phyloP scores from a whole-genome alignment of 2,113 vertebrate genomes.

The Connochaetes taurinus region DNA sequence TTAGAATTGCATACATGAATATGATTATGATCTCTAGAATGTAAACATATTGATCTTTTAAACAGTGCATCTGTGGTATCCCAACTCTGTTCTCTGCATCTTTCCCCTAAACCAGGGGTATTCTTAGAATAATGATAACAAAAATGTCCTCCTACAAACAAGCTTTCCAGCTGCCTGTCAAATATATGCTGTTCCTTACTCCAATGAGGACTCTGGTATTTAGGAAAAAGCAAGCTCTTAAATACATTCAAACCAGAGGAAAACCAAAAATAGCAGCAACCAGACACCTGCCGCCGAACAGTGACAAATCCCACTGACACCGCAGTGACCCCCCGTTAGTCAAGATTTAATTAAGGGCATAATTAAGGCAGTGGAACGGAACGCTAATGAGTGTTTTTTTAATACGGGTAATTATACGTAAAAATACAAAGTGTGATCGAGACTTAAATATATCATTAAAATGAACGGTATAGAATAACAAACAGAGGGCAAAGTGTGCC shows the following conservation, averaged over 20 bases:
- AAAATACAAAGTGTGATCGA: slow-evolving; percentile 77
- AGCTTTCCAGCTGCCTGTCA: background rate
- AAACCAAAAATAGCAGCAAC: slow-evolving; percentile 89
- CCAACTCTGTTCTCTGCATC: background rate
- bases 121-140: background rate
- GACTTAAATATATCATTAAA: slow-evolving; percentile 77
- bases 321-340: slow-evolving; percentile 83
- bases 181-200: background rate
- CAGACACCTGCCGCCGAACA: slow-evolving; percentile 91
- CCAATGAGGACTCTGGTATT: slow-evolving; percentile 25
- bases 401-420: slow-evolving; percentile 83
- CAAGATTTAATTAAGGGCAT: slow-evolving; percentile 90
- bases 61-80: background rate
- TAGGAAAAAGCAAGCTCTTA: slow-evolving; percentile 61
- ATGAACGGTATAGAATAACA: slow-evolving; percentile 67
- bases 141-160: background rate
- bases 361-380: slow-evolving; percentile 88
- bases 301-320: slow-evolving; percentile 88
- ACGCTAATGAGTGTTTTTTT: slow-evolving; percentile 83
- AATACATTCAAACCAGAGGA: slow-evolving; percentile 85
- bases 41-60: background rate
- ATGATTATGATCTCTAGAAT: background rate
- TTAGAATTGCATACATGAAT: background rate
- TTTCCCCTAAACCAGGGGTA: background rate
- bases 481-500: slow-evolving; percentile 35